phyloP scores from a whole-genome alignment of 2,888 invertebrate genomes.

The Myopa tessellatipennis region DNA sequence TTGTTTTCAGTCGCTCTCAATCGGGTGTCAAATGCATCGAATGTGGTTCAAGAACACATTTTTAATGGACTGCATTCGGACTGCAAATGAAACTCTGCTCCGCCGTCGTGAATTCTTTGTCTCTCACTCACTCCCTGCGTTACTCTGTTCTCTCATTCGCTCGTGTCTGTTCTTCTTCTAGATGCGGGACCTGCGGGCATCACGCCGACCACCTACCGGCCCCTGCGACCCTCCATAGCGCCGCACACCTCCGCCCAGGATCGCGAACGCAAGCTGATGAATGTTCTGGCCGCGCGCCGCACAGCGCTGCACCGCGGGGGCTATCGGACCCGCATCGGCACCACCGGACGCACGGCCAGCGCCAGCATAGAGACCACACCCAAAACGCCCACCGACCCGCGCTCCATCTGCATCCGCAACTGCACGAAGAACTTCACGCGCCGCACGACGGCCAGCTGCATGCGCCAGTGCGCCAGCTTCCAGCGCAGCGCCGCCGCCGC shows the following conservation, averaged over 20 bases:
- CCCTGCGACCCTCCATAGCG: constrained; percentile 55
- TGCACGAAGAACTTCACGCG: constrained; percentile 68
- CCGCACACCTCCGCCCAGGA: constrained; percentile 64
- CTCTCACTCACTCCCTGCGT: neutral
- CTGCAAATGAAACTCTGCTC: neutral
- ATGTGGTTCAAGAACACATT: neutral
- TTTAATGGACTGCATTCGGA: neutral
- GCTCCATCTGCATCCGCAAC: constrained; percentile 64
- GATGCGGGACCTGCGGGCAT: constrained; percentile 54
- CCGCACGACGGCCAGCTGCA: constrained; percentile 67
- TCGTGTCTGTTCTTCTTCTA: constrained; percentile 36
- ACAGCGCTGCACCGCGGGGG: constrained; percentile 72
- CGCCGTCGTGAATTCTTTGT: neutral
- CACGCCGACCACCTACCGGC: constrained; percentile 59
- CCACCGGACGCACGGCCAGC: constrained; percentile 58
- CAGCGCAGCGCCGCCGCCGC: constrained; percentile 54
- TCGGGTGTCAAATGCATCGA: neutral
- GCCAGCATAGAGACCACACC: constrained; percentile 59
- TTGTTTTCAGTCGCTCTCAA: neutral
- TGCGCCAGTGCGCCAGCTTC: constrained; percentile 65
- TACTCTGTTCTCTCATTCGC: neutral
- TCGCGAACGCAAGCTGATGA: constrained; percentile 72
- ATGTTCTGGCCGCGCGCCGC: constrained; percentile 73
- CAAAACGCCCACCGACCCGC: constrained; percentile 62
- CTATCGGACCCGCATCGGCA: constrained; percentile 66